phyloP scores from a whole-genome alignment of 2,888 invertebrate species.

The Leistus spinibarbis region DNA sequence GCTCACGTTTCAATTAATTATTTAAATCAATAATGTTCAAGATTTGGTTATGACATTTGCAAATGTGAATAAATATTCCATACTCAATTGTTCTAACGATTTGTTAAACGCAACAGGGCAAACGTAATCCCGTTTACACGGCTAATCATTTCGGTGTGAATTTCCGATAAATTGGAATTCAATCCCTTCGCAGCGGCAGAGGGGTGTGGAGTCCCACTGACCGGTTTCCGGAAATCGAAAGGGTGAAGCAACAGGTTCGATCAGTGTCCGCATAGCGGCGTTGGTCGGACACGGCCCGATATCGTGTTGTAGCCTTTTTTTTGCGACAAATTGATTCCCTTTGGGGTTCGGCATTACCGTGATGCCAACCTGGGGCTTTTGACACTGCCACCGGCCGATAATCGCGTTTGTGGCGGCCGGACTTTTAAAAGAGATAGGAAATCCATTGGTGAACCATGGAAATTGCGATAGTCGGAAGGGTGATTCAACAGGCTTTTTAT shows the following conservation, averaged over 20 bases:
- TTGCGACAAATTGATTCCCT: constrained; percentile 11
- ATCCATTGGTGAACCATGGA: not conserved
- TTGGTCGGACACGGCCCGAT: not conserved
- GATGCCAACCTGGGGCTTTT: not conserved
- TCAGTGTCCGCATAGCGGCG: not conserved
- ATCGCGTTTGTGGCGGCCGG: not conserved
- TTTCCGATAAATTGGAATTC: not conserved
- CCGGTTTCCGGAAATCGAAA: constrained; percentile 25
- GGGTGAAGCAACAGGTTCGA: constrained; percentile 34
- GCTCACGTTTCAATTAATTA: constrained; percentile 7
- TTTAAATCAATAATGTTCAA: not conserved
- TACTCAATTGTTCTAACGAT: not conserved
- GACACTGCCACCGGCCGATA: constrained; percentile 3
- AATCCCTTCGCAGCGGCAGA: not conserved
- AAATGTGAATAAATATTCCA: not conserved
- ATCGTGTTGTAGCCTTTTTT: not conserved
- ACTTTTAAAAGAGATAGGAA: not conserved
- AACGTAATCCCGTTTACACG: not conserved
- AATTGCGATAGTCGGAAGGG: not conserved
- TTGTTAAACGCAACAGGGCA: not conserved
- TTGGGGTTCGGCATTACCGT: not conserved
- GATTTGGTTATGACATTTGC: not conserved
- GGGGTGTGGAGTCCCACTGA: constrained; percentile 4
- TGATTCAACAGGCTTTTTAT: constrained; percentile 1
- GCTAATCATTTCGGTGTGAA: not conserved